These are phyloP conservation scores for Leuciscus waleckii DNA, from an alignment of 2,797 vertebrate genomes.

Conservation along the genomic window DNA sequence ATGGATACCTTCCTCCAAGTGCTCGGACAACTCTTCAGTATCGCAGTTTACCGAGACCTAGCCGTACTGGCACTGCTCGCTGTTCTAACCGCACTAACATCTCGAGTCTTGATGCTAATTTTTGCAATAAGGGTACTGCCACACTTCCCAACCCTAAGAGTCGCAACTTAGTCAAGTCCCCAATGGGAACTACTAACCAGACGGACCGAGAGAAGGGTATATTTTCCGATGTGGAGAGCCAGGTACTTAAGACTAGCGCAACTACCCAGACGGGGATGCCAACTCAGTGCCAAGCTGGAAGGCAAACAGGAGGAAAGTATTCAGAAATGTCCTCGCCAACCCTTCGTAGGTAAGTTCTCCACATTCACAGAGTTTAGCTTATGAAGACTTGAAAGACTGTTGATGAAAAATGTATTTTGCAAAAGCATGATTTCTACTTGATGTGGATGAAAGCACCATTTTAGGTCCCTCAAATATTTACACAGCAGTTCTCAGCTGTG, in stretches of 20 bases:
- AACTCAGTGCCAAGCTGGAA: constrained; percentile 79
- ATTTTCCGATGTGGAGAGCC: constrained; percentile 83
- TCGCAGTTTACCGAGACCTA: constrained; percentile 87
- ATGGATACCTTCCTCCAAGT: constrained; percentile 82
- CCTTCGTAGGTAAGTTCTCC: constrained; percentile 82
- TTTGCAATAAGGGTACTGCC: constrained; percentile 83
- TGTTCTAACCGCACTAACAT: constrained; percentile 75
- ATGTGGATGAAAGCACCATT: constrained; percentile 33
- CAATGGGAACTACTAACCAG: constrained; percentile 80
- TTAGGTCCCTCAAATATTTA: constrained; percentile 30
- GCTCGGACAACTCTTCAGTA: constrained; percentile 82
- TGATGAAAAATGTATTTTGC: constrained; percentile 23
- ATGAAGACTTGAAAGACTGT: background rate
- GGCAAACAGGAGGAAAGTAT: constrained; percentile 78
- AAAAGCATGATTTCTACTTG: constrained; percentile 15
- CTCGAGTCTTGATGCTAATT: constrained; percentile 83
- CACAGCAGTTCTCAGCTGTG: constrained; percentile 30
- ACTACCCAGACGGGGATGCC: constrained; percentile 66
- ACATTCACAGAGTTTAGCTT: background rate
- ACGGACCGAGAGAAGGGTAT: constrained; percentile 90
- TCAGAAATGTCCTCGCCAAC: constrained; percentile 87
- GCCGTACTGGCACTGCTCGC: constrained; percentile 73
- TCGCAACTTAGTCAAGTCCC: constrained; percentile 74
- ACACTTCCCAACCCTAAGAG: constrained; percentile 61
- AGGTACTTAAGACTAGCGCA: constrained; percentile 63